Conservation (phyloP, 2,888 invertebrate species). For the Drosophila atroscutellata region DNA sequence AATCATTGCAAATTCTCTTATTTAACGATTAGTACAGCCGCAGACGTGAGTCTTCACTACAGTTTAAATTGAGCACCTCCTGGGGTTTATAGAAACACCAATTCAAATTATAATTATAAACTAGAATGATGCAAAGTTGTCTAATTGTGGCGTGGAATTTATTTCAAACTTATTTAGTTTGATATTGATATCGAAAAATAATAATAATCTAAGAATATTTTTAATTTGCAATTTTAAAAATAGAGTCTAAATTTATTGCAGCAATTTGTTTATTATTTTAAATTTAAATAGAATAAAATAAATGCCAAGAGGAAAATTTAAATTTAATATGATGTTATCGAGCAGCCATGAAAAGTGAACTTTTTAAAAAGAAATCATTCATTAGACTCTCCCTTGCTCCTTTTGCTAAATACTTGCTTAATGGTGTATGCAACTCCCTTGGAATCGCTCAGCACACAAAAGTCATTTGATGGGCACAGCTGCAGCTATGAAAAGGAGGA, state of each 20-base stretch:
- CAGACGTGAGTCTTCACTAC: neutral
- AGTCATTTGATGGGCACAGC: slow-evolving; percentile 42
- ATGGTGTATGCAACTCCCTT: slow-evolving; percentile 16
- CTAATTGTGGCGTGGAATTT: no score
- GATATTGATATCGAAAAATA: neutral
- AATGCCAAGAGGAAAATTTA: neutral
- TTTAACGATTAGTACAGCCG: neutral
- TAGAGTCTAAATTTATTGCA: neutral
- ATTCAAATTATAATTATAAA: neutral
- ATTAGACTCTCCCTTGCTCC: slow-evolving; percentile 1
- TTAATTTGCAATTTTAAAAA: neutral
- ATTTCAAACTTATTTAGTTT: neutral
- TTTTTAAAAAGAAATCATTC: slow-evolving; percentile 21
- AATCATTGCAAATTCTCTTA: neutral
- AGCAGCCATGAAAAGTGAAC: neutral
- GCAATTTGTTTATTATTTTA: neutral
- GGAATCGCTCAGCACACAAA: slow-evolving; percentile 19
- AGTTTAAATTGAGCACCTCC: neutral
- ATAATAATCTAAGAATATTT: neutral
- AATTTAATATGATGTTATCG: neutral
- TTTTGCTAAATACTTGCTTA: slow-evolving; percentile 18
- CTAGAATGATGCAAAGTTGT: neutral
- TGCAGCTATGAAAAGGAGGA: slow-evolving; percentile 12
- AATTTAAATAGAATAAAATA: neutral
- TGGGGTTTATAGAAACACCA: neutral